phyloP scores from a whole-genome alignment of 2,113 vertebrate species.

The Uropsilus gracilis region DNA sequence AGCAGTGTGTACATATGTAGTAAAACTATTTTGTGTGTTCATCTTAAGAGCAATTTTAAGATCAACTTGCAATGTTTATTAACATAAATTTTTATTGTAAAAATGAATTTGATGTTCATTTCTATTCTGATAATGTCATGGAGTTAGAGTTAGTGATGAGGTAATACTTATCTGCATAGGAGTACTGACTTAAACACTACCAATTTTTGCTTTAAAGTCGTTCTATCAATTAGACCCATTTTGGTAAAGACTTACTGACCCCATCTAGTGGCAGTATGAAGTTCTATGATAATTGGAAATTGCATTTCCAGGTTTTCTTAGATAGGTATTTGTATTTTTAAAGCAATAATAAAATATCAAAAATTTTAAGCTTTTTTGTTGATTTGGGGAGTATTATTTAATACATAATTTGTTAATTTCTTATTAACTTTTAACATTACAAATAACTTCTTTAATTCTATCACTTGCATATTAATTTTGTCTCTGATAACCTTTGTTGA shows the following conservation, averaged over 20 bases:
- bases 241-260: constrained; percentile 61
- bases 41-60: constrained; percentile 19
- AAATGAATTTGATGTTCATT: constrained; percentile 22
- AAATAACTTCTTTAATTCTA: background rate
- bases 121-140: background rate
- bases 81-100: constrained; percentile 35
- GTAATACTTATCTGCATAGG: constrained; percentile 12
- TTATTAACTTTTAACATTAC: background rate
- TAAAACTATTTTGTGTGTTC: background rate
- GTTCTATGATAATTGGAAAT: constrained; percentile 42
- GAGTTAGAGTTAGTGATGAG: background rate
- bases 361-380: background rate
- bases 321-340: constrained; percentile 8
- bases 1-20: background rate
- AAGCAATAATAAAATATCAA: background rate
- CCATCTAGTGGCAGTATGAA: constrained; percentile 63
- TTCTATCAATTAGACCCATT: background rate
- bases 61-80: background rate
- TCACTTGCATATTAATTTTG: constrained; percentile 13
- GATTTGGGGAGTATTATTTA: background rate
- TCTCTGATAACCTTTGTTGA: background rate
- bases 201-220: constrained; percentile 9
- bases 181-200: background rate
- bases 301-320: constrained; percentile 12
- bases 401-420: background rate